Evolutionary conservation across 2,888 invertebrate genomes (phyloP).

Genomic region (Mycalesis mineus): DNA sequence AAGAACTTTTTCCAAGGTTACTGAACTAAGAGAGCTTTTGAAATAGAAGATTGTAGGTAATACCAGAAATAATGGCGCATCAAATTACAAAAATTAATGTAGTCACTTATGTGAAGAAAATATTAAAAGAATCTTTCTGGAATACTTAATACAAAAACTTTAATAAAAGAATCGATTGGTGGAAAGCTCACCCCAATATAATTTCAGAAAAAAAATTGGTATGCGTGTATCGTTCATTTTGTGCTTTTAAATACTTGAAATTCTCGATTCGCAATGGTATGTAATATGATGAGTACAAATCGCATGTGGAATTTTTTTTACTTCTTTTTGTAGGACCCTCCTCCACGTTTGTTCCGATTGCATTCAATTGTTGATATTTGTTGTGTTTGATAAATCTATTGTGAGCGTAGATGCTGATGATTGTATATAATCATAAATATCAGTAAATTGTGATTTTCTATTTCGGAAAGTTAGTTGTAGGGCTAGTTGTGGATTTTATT

Average conservation of each 20-base stretch:
- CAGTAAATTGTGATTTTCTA: no score
- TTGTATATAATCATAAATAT: no score
- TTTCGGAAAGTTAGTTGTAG: no score
- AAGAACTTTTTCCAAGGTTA: no score
- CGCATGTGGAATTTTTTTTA: conserved; percentile 52
- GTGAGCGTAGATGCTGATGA: no score
- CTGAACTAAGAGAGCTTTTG: no score
- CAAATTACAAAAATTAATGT: no score
- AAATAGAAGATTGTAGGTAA: no score
- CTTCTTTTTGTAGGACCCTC: conserved; percentile 46
- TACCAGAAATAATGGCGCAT: no score
- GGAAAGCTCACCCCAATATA: conserved; percentile 42
- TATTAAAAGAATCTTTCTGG: not conserved
- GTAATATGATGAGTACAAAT: conserved; percentile 67
- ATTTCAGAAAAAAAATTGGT: conserved; percentile 45
- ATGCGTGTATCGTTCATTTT: conserved; percentile 39
- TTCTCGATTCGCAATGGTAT: conserved; percentile 56
- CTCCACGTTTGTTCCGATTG: conserved; percentile 29
- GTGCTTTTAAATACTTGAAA: conserved; percentile 62
- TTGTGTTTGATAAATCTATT: not conserved
- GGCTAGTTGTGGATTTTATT: no score
- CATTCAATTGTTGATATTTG: not conserved
- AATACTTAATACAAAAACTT: conserved; percentile 15
- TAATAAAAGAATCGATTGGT: conserved; percentile 29
- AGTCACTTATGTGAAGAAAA: not conserved